Conservation (phyloP, 2,797 vertebrate species). For the Aphelocoma californica region DNA sequence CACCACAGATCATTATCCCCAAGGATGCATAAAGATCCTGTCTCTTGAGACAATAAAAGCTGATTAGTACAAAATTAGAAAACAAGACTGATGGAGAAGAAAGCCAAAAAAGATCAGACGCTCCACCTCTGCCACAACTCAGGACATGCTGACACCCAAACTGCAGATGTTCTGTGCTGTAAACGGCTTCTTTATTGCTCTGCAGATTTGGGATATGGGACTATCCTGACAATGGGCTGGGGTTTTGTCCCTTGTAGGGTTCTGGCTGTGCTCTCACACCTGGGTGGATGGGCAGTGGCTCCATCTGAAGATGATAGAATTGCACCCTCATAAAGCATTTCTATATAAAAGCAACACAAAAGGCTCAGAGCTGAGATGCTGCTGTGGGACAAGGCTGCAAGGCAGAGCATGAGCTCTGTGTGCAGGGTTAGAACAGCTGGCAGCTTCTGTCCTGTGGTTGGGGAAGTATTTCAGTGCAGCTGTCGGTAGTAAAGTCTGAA, state of each 20-base stretch:
- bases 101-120: not conserved
- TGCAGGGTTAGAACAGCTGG: constrained; percentile 24
- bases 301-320: not conserved
- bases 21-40: constrained; percentile 11
- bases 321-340: not conserved
- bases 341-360: not conserved
- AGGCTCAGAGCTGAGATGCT: not conserved
- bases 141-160: not conserved
- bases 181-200: not conserved
- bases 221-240: not conserved
- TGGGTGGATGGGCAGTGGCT: not conserved
- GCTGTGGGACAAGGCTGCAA: not conserved
- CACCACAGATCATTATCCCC: constrained; percentile 12
- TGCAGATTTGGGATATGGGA: not conserved
- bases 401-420: not conserved
- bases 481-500: constrained; percentile 55
- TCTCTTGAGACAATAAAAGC: constrained; percentile 11
- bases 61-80: constrained; percentile 23
- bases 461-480: constrained; percentile 42
- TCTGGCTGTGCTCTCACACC: not conserved
- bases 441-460: not conserved
- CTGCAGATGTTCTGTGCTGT: not conserved
- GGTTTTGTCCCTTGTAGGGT: not conserved
- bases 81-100: not conserved
- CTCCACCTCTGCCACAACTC: not conserved